Evolutionary conservation across 2,888 invertebrate genomes (phyloP).

Genomic region (Pheosia gnoma): DNA sequence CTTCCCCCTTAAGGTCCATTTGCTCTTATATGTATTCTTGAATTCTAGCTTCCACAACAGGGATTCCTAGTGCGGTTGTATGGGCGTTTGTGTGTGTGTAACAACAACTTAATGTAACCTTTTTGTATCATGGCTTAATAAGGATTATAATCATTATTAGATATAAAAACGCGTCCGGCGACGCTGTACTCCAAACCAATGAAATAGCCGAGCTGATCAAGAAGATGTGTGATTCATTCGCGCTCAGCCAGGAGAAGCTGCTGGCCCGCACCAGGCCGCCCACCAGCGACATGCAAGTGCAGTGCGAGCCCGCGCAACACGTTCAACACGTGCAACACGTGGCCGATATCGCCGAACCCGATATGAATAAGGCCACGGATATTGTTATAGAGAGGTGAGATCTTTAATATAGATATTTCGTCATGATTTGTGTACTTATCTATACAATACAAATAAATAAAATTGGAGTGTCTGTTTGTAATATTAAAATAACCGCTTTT

Average conservation of each 20-base stretch:
- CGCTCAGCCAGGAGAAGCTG: slow-evolving; percentile 63
- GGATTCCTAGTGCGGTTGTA: too few relatives aligned
- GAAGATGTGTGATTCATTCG: slow-evolving; percentile 73
- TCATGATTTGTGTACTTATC: too few relatives aligned
- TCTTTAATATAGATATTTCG: slow-evolving; percentile 1
- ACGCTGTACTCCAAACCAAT: slow-evolving; percentile 61
- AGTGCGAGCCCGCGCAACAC: slow-evolving; percentile 49
- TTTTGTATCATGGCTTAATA: too few relatives aligned
- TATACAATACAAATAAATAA: too few relatives aligned
- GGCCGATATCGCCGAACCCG: background rate
- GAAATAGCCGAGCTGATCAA: slow-evolving; percentile 71
- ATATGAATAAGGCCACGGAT: slow-evolving; percentile 23
- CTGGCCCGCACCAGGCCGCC: slow-evolving; percentile 43
- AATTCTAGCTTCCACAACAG: too few relatives aligned
- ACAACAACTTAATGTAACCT: too few relatives aligned
- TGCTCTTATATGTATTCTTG: too few relatives aligned
- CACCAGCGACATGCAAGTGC: slow-evolving; percentile 70
- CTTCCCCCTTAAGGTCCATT: too few relatives aligned
- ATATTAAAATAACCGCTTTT: too few relatives aligned
- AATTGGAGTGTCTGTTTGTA: too few relatives aligned
- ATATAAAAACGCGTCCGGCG: slow-evolving; percentile 70
- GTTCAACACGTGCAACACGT: background rate
- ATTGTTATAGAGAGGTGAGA: slow-evolving; percentile 27
- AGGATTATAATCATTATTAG: slow-evolving; percentile 33
- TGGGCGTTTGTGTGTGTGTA: too few relatives aligned